phyloP scores from a whole-genome alignment of 1,140 invertebrate species.

The Magallana gigas region DNA sequence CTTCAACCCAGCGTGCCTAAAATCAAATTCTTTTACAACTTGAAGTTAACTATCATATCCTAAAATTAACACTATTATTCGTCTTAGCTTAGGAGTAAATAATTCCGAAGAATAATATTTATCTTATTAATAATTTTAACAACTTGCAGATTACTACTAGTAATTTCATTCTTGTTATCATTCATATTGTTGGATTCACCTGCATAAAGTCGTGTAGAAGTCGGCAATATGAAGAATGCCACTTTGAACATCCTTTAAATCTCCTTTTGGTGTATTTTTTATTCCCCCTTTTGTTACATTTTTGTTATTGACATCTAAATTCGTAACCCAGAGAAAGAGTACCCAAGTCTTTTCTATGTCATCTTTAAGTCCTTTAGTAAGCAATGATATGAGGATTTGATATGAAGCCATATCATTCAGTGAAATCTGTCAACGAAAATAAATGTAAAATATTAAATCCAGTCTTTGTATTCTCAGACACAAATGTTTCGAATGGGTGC shows the following conservation, averaged over 20 bases:
- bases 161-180: too few species aligned
- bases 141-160: too few species aligned
- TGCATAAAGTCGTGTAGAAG: conserved; percentile 43
- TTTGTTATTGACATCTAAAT: conserved; percentile 5
- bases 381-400: neutral
- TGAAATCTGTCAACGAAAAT: neutral
- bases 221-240: conserved; percentile 32
- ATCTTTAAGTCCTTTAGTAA: conserved; percentile 24
- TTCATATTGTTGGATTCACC: neutral
- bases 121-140: too few species aligned
- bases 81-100: too few species aligned
- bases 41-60: too few species aligned
- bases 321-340: conserved; percentile 45
- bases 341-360: conserved; percentile 46
- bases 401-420: neutral
- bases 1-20: conserved; percentile 35
- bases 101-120: too few species aligned
- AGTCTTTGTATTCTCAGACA: too few species aligned
- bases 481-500: too few species aligned
- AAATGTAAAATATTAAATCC: too few species aligned
- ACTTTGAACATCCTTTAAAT: conserved; percentile 18
- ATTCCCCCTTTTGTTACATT: neutral
- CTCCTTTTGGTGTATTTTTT: conserved; percentile 40
- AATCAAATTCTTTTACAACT: neutral
- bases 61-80: too few species aligned